phyloP scores from a whole-genome alignment of 2,797 vertebrate genomes.

The Thunnus albacares region DNA sequence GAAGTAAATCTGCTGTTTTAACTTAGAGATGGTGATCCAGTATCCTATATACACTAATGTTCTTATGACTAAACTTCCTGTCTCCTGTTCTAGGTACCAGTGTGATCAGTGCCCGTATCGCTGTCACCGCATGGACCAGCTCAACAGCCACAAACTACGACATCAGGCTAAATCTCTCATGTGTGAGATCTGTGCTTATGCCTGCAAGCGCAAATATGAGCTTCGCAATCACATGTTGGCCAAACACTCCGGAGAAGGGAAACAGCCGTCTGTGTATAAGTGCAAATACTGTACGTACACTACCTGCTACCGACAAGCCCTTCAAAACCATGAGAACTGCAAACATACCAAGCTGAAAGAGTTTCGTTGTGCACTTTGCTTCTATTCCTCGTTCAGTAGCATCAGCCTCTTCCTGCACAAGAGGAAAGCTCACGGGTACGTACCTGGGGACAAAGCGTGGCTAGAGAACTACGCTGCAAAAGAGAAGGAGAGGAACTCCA shows the following conservation, averaged over 20 bases:
- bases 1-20: too few species aligned
- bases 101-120: slow-evolving; percentile 97
- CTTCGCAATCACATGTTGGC: slow-evolving; percentile 94
- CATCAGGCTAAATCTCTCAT: slow-evolving; percentile 96
- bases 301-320: slow-evolving; percentile 92
- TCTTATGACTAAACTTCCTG: not conserved
- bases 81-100: slow-evolving; percentile 87
- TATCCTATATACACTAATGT: not conserved
- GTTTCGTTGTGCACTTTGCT: slow-evolving; percentile 93
- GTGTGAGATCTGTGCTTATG: slow-evolving; percentile 96
- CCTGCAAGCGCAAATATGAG: slow-evolving; percentile 96
- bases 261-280: slow-evolving; percentile 84
- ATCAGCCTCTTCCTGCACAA: slow-evolving; percentile 98
- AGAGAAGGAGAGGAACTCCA: slow-evolving; percentile 86
- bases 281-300: slow-evolving; percentile 95
- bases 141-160: slow-evolving; percentile 97
- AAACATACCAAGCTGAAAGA: slow-evolving; percentile 94
- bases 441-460: slow-evolving; percentile 94
- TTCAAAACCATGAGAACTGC: slow-evolving; percentile 97
- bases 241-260: slow-evolving; percentile 87
- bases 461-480: slow-evolving; percentile 89
- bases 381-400: slow-evolving; percentile 94
- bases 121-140: slow-evolving; percentile 96
- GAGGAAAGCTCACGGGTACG: slow-evolving; percentile 93
- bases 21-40: not conserved